Evolutionary conservation across 2,888 invertebrate genomes (phyloP).

Genomic region (Scelioninae gen. 2): DNA sequence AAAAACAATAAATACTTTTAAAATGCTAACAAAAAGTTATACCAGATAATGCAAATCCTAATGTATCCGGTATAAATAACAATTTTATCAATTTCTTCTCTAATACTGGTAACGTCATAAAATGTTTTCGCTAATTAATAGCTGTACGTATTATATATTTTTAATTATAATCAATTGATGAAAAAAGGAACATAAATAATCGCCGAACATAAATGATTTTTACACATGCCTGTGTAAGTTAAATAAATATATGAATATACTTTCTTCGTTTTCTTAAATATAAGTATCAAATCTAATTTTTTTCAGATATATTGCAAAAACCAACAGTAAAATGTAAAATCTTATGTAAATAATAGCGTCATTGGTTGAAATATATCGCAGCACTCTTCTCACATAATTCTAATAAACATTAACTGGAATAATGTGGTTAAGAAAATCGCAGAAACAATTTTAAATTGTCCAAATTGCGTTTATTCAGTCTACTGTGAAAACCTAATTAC

Average conservation of each 20-base stretch:
- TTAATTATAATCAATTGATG: slow-evolving; percentile 36
- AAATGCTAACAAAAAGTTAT: slow-evolving; percentile 29
- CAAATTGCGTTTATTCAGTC: slow-evolving; percentile 54
- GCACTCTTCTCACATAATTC: slow-evolving; percentile 35
- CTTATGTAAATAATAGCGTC: slow-evolving; percentile 28
- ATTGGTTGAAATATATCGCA: slow-evolving; percentile 18
- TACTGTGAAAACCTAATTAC: slow-evolving; percentile 41
- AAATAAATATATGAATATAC: slow-evolving; percentile 25
- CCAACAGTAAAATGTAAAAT: slow-evolving; percentile 27
- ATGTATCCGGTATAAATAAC: slow-evolving; percentile 28
- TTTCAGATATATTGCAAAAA: slow-evolving; percentile 17
- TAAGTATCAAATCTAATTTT: slow-evolving; percentile 30
- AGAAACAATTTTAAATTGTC: slow-evolving; percentile 47
- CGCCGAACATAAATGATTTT: background rate
- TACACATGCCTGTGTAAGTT: background rate
- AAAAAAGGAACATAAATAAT: slow-evolving; percentile 45
- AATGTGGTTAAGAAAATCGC: slow-evolving; percentile 44
- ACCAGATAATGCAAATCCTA: slow-evolving; percentile 4
- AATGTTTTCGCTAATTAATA: slow-evolving; percentile 28
- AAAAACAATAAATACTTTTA: slow-evolving; percentile 40
- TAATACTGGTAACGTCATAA: slow-evolving; percentile 31
- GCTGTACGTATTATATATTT: background rate
- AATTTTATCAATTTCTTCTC: slow-evolving; percentile 8
- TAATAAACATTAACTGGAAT: slow-evolving; percentile 54
- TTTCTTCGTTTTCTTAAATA: slow-evolving; percentile 47